A percentile compares a stretch with the other conserved stretches of the same genome.
phyloP scores from a whole-genome alignment of 2,888 invertebrate genomes.

The Cryptocephalus moraei region DNA sequence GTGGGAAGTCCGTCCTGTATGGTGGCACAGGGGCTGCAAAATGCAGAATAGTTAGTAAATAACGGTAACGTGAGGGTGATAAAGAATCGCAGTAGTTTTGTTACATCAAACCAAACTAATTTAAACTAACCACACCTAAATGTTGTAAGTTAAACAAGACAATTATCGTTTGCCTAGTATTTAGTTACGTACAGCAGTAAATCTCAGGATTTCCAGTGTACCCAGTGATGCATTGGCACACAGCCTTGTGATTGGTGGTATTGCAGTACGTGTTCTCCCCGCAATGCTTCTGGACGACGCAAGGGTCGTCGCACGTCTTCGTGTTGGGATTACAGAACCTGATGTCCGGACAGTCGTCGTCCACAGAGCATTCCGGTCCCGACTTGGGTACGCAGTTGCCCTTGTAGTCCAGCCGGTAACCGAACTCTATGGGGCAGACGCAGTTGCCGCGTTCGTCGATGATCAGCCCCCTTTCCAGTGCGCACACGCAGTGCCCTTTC shows the following conservation, averaged over 20 bases:
- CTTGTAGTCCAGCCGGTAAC: slow-evolving; percentile 49
- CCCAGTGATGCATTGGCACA: slow-evolving; percentile 68
- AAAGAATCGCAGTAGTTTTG: too few species aligned
- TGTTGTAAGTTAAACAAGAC: neutral
- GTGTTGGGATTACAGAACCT: slow-evolving; percentile 61
- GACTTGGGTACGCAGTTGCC: slow-evolving; percentile 49
- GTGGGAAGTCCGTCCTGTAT: slow-evolving; percentile 68
- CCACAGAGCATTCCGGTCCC: slow-evolving; percentile 53
- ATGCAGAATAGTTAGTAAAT: neutral
- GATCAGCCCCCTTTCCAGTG: slow-evolving; percentile 64
- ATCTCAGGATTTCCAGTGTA: slow-evolving; percentile 67
- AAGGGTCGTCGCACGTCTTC: slow-evolving; percentile 72
- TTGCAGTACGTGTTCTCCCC: slow-evolving; percentile 70
- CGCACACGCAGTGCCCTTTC: slow-evolving; percentile 74
- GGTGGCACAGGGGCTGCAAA: slow-evolving; percentile 31
- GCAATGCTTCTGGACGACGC: slow-evolving; percentile 57
- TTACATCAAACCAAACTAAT: neutral
- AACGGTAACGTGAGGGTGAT: too few species aligned
- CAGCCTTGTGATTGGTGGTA: slow-evolving; percentile 63
- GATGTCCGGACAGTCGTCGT: slow-evolving; percentile 68
- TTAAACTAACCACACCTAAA: neutral
- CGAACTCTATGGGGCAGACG: slow-evolving; percentile 59
- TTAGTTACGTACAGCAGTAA: slow-evolving; percentile 52
- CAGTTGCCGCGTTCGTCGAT: slow-evolving; percentile 70
- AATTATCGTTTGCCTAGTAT: neutral